phyloP scores from a whole-genome alignment of 1,140 invertebrate genomes.

The Drosophila malerkotliana region DNA sequence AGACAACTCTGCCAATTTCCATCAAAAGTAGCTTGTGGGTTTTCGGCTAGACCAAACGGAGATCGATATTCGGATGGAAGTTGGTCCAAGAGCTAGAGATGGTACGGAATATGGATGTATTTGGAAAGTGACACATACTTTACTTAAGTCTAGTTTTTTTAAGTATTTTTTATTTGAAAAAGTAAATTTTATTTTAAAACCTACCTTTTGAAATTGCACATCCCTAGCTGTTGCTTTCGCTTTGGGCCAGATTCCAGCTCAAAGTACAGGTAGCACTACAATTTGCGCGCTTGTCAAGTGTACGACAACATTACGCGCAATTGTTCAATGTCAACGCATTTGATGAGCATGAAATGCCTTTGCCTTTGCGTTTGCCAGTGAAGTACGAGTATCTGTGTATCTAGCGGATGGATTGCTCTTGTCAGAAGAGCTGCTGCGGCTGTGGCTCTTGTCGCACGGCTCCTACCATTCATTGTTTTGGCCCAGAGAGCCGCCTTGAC shows the following conservation, averaged over 20 bases:
- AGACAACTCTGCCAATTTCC: conserved; percentile 79
- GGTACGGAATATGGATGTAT: background rate
- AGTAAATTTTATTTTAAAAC: background rate
- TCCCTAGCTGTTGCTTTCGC: conserved; percentile 52
- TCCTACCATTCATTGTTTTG: conserved; percentile 68
- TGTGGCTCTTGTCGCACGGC: conserved; percentile 16
- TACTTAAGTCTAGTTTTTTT: background rate
- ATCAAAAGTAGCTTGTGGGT: conserved; percentile 60
- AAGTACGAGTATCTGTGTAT: background rate
- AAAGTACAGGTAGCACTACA: conserved; percentile 74
- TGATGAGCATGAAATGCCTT: conserved; percentile 79
- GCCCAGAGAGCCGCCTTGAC: conserved; percentile 28
- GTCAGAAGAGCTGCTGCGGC: conserved; percentile 27
- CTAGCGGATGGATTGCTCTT: conserved; percentile 59
- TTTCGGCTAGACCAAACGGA: conserved; percentile 70
- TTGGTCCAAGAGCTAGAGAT: background rate
- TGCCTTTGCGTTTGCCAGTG: conserved; percentile 25
- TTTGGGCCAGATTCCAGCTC: conserved; percentile 37
- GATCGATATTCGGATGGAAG: conserved; percentile 50
- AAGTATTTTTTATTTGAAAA: background rate
- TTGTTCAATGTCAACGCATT: conserved; percentile 82
- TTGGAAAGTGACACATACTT: background rate
- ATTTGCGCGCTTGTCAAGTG: conserved; percentile 82
- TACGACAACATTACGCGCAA: conserved; percentile 82
- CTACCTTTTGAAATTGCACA: background rate